Percentiles rank a stretch among this genome's conserved stretches.
These are phyloP conservation scores for Stegana nigrithorax DNA, from an alignment of 2,888 invertebrate genomes.

Conservation along the genomic window DNA sequence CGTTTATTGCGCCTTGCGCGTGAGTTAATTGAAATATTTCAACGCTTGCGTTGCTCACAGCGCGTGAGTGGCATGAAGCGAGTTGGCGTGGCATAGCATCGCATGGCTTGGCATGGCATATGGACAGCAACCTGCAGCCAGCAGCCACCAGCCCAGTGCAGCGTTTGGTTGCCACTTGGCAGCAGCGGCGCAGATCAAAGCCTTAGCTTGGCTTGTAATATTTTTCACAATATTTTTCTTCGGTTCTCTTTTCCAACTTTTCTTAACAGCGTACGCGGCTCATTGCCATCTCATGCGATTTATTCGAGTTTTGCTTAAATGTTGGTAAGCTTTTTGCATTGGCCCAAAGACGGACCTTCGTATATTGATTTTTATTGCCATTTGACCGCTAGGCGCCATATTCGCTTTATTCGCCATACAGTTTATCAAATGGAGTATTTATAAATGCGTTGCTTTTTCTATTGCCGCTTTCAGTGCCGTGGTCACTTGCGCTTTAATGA, in stretches of 20 bases:
- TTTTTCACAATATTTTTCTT: no score
- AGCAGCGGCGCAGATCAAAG: slow-evolving; percentile 58
- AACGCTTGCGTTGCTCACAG: slow-evolving; percentile 32
- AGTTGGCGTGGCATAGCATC: no score
- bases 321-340: slow-evolving; percentile 13
- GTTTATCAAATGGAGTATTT: slow-evolving; percentile 60
- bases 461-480: slow-evolving; percentile 21
- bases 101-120: no score
- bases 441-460: slow-evolving; percentile 22
- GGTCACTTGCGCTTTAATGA: not conserved
- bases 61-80: not conserved
- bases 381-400: slow-evolving; percentile 67
- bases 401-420: no score
- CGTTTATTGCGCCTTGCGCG: not conserved
- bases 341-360: no score
- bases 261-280: slow-evolving; percentile 67
- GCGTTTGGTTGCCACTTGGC: not conserved
- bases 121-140: slow-evolving; percentile 2
- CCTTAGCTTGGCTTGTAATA: no score
- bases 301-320: slow-evolving; percentile 58
- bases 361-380: slow-evolving; percentile 59
- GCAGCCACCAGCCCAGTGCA: not conserved
- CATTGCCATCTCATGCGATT: slow-evolving; percentile 66
- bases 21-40: slow-evolving; percentile 68
- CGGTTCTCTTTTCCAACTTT: no score